A percentile compares a stretch with the other conserved stretches of the same genome.
These are phyloP conservation scores for Mesocentrotus franciscanus DNA, from an alignment of 53 echinoderm and acorn worm genomes.

Conservation along the genomic window DNA sequence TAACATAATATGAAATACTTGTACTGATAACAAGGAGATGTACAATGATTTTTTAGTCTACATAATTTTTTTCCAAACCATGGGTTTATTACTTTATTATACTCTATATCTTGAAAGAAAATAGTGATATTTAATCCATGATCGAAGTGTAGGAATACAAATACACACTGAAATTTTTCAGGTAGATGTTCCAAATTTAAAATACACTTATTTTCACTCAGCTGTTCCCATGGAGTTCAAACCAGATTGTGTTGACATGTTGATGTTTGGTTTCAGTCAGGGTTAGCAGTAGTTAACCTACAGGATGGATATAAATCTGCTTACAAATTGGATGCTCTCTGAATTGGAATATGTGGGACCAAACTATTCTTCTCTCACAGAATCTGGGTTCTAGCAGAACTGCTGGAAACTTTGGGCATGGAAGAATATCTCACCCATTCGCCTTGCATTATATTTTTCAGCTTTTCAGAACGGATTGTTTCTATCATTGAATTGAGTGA, in stretches of 20 bases:
- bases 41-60: no score
- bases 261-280: slow-evolving; percentile 40
- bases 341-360: slow-evolving; percentile 1
- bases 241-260: slow-evolving; percentile 17
- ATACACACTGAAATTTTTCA: no score
- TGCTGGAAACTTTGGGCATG: background rate
- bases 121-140: no score
- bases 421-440: background rate
- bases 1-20: no score
- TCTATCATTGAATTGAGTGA: background rate
- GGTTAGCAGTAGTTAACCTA: slow-evolving; percentile 46
- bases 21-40: no score
- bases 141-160: no score
- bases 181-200: background rate
- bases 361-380: background rate
- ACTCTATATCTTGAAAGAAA: no score
- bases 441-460: background rate
- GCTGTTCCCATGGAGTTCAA: background rate
- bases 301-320: slow-evolving; percentile 8
- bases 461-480: background rate
- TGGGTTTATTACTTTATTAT: no score
- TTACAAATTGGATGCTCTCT: background rate
- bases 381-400: background rate
- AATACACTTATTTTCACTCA: background rate
- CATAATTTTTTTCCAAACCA: no score